These are phyloP conservation scores for Epinephelus fuscoguttatus DNA, from an alignment of 2,113 vertebrate genomes.

Conservation along the genomic window DNA sequence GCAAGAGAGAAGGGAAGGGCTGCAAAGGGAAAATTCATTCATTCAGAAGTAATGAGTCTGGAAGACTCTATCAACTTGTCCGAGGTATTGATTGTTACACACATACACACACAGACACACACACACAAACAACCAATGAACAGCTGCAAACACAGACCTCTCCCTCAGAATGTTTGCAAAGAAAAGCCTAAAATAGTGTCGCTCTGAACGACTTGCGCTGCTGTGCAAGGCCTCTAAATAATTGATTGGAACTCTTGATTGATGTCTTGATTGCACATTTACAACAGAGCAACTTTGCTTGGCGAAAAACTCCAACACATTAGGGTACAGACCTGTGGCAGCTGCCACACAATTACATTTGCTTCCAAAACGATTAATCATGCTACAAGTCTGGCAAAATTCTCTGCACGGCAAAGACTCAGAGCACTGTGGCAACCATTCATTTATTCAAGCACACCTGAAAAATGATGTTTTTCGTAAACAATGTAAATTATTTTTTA, in stretches of 20 bases:
- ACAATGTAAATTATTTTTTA: too few species aligned
- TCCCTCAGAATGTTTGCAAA: constrained; percentile 27
- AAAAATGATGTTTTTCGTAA: not conserved
- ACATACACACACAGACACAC: not conserved
- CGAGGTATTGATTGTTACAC: constrained; percentile 41
- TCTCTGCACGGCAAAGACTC: constrained; percentile 1
- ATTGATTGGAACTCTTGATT: constrained; percentile 62
- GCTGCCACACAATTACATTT: constrained; percentile 43
- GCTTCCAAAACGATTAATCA: constrained; percentile 55
- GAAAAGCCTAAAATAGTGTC: constrained; percentile 37
- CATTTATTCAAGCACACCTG: constrained; percentile 8
- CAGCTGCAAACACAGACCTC: constrained; percentile 30
- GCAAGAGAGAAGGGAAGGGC: not conserved
- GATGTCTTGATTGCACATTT: constrained; percentile 64
- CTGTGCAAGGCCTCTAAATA: constrained; percentile 55
- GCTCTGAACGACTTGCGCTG: constrained; percentile 24
- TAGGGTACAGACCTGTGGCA: constrained; percentile 45
- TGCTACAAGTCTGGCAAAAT: not conserved
- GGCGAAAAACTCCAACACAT: constrained; percentile 52
- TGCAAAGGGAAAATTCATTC: constrained; percentile 30
- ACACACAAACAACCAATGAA: not conserved
- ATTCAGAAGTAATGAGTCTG: constrained; percentile 59
- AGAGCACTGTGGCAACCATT: not conserved
- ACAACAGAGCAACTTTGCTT: constrained; percentile 39
- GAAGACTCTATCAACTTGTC: constrained; percentile 48